Conservation (phyloP, 2,888 invertebrate genomes). For the Timema cristinae region DNA sequence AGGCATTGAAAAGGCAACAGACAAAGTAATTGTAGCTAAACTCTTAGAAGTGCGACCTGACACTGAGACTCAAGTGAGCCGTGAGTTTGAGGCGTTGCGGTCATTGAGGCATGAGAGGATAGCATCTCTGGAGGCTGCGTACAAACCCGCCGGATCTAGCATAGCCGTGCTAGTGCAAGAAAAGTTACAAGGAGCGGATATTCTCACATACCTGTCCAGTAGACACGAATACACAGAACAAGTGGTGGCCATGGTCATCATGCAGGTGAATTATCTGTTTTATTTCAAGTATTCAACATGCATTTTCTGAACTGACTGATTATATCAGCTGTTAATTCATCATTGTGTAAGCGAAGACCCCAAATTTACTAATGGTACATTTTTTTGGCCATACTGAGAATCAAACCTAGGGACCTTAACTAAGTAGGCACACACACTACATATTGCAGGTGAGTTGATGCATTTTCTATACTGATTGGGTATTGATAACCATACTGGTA, state of each 20-base stretch:
- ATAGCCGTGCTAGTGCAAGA: conserved; percentile 70
- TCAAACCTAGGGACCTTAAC: neutral
- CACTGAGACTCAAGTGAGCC: conserved; percentile 61
- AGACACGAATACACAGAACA: conserved; percentile 91
- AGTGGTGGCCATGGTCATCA: conserved; percentile 79
- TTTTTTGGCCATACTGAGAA: no score
- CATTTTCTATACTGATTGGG: neutral
- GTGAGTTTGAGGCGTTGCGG: conserved; percentile 80
- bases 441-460: neutral
- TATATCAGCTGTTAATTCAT: no score
- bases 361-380: no score
- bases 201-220: conserved; percentile 82
- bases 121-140: conserved; percentile 68
- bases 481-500: no score
- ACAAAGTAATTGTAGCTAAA: conserved; percentile 79
- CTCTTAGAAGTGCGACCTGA: conserved; percentile 66
- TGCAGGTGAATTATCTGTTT: conserved; percentile 54
- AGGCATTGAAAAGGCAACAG: conserved; percentile 69
- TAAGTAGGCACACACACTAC: conserved; percentile 1
- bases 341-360: no score
- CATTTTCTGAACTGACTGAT: neutral
- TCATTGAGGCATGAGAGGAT: conserved; percentile 85
- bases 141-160: conserved; percentile 62
- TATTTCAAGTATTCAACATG: neutral
- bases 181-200: conserved; percentile 86